Percentiles rank a stretch among this genome's conserved stretches.
These are phyloP conservation scores for Drosophila ustulata DNA, from an alignment of 2,888 invertebrate genomes.

Conservation along the genomic window DNA sequence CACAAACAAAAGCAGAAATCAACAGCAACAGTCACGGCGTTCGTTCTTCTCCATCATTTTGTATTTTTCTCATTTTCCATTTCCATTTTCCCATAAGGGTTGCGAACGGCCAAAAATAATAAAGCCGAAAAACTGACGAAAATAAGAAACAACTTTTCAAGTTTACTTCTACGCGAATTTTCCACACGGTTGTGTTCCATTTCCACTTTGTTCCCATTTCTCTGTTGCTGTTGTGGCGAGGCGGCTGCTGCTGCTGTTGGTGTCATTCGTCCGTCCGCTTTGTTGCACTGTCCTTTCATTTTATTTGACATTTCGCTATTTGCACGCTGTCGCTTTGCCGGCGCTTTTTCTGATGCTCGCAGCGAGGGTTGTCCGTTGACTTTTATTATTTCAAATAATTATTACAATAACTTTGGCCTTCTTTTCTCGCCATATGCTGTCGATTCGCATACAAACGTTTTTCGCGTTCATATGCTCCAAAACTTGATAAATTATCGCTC, in stretches of 20 bases:
- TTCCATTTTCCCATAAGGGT: constrained; percentile 52
- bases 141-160: constrained; percentile 54
- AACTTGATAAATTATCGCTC: constrained; percentile 11
- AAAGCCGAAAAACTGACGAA: constrained; percentile 32
- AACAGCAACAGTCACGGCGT: constrained; percentile 35
- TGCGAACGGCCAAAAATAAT: constrained; percentile 34
- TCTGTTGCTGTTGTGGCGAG: constrained; percentile 14
- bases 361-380: constrained; percentile 61
- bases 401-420: neutral
- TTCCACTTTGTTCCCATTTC: constrained; percentile 48
- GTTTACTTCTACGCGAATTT: constrained; percentile 69
- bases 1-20: constrained; percentile 75
- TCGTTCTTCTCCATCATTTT: constrained; percentile 27
- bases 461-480: neutral
- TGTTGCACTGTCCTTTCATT: constrained; percentile 30
- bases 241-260: neutral
- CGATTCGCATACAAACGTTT: neutral
- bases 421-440: constrained; percentile 23
- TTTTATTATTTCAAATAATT: constrained; percentile 12
- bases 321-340: constrained; percentile 49
- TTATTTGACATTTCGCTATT: constrained; percentile 56
- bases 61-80: constrained; percentile 46
- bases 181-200: constrained; percentile 38
- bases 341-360: constrained; percentile 59
- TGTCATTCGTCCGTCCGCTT: constrained; percentile 22